Evolutionary conservation across 2,888 invertebrate genomes (phyloP), one percentile per base, ranked within the genome.

Genomic region (Poecilus cupreus): DNA sequence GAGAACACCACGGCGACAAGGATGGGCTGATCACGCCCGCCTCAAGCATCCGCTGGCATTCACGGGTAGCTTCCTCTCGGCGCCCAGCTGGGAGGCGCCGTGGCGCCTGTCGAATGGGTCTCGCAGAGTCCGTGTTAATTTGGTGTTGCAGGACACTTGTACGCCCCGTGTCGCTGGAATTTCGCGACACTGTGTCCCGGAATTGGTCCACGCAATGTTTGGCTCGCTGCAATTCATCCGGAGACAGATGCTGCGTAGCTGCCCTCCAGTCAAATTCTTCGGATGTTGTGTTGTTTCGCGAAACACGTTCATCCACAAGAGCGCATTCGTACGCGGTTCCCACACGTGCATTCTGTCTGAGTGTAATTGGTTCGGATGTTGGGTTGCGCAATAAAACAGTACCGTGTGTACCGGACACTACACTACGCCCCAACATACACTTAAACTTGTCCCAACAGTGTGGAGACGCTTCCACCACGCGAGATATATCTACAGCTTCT

Each of bases 381-480:
- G 60, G 60, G 11, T 60, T 60, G 11, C 60, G 60, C 24, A 60
- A 24, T 11, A 60, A 24, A 13, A 60, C 60, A 20, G 60, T 60
- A 3, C 60, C 60, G 24, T 60, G 11, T 32, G 22, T 5, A 24
- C 24, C 60, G n/a, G n/a, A n/a, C n/a, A n/a, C n/a, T n/a, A n/a
- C n/a, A n/a, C n/a, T n/a, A n/a, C n/a, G n/a, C n/a, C n/a, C n/a
- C n/a, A n/a, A n/a, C n/a, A n/a, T n/a, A n/a, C n/a, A n/a, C n/a
- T n/a, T n/a, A n/a, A n/a, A n/a, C n/a, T n/a, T n/a, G n/a, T n/a
- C n/a, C n/a, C n/a, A n/a, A n/a, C n/a, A n/a, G n/a, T n/a, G n/a
- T n/a, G n/a, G n/a, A n/a, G n/a, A n/a, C n/a, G n/a, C n/a, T n/a
- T n/a, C n/a, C n/a, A n/a, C n/a, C n/a, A n/a, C n/a, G n/a, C n/a